Percentiles rank a stretch among this genome's conserved stretches.
Evolutionary conservation across 1,140 invertebrate genomes (phyloP).

Genomic region (Atopsyche davidsoni): DNA sequence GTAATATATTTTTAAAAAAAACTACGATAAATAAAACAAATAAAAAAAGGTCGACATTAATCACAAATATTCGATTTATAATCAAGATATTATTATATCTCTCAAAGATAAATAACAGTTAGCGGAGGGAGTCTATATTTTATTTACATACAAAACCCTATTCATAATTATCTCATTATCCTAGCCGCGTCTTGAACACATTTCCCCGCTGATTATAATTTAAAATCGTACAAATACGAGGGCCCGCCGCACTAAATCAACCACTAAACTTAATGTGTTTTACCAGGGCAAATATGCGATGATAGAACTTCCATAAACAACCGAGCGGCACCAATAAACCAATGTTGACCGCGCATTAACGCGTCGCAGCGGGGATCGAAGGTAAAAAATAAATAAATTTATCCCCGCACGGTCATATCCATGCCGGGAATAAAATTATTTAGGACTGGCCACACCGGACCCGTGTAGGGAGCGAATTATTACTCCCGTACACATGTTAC

Average conservation of each 20-base stretch:
- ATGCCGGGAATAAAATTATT: slow-evolving; percentile 25
- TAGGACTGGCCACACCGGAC: slow-evolving; percentile 27
- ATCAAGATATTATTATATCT: background rate
- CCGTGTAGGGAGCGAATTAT: slow-evolving; percentile 30
- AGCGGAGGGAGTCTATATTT: background rate
- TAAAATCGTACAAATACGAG: background rate
- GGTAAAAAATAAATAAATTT: slow-evolving; percentile 18
- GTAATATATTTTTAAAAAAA: too few species aligned
- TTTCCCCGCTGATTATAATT: too few species aligned
- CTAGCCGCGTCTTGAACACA: too few species aligned
- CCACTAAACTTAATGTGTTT: too few species aligned
- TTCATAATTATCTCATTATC: too few species aligned
- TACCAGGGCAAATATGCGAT: slow-evolving; percentile 23
- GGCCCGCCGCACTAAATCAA: too few species aligned
- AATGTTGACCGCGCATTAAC: slow-evolving; percentile 30
- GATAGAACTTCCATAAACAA: slow-evolving; percentile 21
- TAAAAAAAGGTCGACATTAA: too few species aligned
- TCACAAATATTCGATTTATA: too few species aligned
- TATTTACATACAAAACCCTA: background rate
- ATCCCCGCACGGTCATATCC: slow-evolving; percentile 14
- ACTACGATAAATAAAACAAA: too few species aligned
- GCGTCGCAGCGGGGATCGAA: slow-evolving; percentile 25
- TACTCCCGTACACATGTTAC: slow-evolving; percentile 28
- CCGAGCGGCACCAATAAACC: slow-evolving; percentile 26
- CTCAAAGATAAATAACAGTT: background rate